phyloP scores from a whole-genome alignment of 2,888 invertebrate species.

The Melanostoma scalare region DNA sequence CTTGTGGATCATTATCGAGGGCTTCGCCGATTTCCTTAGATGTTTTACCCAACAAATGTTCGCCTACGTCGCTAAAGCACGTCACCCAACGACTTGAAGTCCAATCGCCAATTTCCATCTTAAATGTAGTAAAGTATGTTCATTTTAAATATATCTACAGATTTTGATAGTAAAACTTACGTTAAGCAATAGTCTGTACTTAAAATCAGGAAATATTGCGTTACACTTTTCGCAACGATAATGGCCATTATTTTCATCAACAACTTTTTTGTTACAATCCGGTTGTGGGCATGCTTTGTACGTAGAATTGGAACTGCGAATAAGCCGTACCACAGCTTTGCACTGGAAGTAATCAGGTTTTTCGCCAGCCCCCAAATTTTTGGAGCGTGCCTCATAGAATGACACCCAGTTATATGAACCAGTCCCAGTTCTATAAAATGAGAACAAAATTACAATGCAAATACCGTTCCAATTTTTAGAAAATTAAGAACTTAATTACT shows the following conservation, averaged over 20 bases:
- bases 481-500: conserved; percentile 78
- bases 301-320: conserved; percentile 91
- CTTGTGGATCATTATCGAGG: conserved; percentile 86
- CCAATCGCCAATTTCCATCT: conserved; percentile 94
- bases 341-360: conserved; percentile 91
- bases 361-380: conserved; percentile 88
- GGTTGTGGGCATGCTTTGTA: conserved; percentile 96
- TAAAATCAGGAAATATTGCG: conserved; percentile 91
- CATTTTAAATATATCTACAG: not conserved
- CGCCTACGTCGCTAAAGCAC: conserved; percentile 93
- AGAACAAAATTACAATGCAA: conserved; percentile 12
- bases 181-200: conserved; percentile 90
- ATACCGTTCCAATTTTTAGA: not conserved
- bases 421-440: conserved; percentile 80
- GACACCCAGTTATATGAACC: conserved; percentile 86
- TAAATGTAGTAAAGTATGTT: conserved; percentile 73
- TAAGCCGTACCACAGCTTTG: conserved; percentile 90
- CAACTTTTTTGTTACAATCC: conserved; percentile 96
- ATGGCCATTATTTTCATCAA: conserved; percentile 93
- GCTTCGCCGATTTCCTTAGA: conserved; percentile 91
- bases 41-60: conserved; percentile 87
- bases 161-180: conserved; percentile 84
- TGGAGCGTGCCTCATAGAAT: conserved; percentile 88
- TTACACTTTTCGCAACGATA: conserved; percentile 98
- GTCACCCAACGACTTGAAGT: conserved; percentile 95